These are phyloP conservation scores for Nomada fucata DNA, from an alignment of 2,888 invertebrate genomes.

Conservation along the genomic window DNA sequence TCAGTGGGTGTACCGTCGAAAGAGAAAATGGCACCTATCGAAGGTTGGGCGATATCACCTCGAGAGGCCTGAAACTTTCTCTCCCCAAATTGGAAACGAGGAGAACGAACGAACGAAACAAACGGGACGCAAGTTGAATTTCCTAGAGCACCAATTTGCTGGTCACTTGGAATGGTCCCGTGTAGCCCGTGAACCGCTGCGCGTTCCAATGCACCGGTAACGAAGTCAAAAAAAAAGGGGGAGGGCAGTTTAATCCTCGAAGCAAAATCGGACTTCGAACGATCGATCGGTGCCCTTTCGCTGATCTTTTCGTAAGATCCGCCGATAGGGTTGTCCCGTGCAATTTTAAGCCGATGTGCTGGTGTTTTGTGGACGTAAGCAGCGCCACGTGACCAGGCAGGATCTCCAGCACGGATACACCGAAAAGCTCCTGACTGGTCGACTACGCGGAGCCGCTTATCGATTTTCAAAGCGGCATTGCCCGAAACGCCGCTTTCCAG, in stretches of 20 bases:
- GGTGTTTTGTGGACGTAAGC: slow-evolving; percentile 65
- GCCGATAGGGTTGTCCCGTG: slow-evolving; percentile 13
- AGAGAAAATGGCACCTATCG: neutral
- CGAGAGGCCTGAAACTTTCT: too few relatives aligned
- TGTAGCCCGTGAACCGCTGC: neutral
- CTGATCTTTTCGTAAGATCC: slow-evolving; percentile 15
- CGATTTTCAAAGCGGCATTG: slow-evolving; percentile 76
- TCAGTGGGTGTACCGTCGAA: neutral
- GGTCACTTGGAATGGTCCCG: neutral
- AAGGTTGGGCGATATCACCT: too few relatives aligned
- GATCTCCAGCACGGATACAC: slow-evolving; percentile 70
- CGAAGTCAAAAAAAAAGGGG: neutral
- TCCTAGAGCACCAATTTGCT: too few relatives aligned
- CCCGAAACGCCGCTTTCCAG: slow-evolving; percentile 67
- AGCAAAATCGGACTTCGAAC: neutral
- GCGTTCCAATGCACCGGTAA: neutral
- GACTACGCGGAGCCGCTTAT: slow-evolving; percentile 74
- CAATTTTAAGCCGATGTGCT: slow-evolving; percentile 32
- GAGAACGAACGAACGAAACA: too few relatives aligned
- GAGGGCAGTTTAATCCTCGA: neutral
- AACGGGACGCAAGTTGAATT: neutral
- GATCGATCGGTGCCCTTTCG: slow-evolving; percentile 7
- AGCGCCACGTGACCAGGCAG: slow-evolving; percentile 66
- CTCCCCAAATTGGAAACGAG: too few relatives aligned
- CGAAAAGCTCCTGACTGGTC: slow-evolving; percentile 74